phyloP scores from a whole-genome alignment of 2,797 vertebrate species.

The Enoplosus armatus region DNA sequence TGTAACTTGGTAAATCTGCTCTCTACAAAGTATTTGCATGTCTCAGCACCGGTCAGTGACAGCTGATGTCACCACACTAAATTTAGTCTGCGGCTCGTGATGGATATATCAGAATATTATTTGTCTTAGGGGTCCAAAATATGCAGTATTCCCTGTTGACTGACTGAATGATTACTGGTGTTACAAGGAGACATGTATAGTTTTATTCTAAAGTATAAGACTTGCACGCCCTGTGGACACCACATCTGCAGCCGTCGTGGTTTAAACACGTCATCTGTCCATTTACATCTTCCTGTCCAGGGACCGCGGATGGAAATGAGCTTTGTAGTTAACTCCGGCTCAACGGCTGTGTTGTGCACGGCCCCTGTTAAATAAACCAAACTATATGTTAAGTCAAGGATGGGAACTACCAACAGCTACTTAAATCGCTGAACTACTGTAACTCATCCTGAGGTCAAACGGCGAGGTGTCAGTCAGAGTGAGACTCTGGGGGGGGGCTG shows the following conservation, averaged over 20 bases:
- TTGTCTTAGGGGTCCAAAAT: constrained; percentile 28
- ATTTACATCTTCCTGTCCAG: too few species aligned
- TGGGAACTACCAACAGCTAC: background rate
- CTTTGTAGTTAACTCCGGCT: too few species aligned
- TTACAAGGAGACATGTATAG: background rate
- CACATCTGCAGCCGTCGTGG: background rate
- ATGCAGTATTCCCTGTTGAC: constrained; percentile 1
- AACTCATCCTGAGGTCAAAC: background rate
- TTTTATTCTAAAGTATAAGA: too few species aligned
- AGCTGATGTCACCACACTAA: constrained; percentile 61
- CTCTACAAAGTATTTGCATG: constrained; percentile 4
- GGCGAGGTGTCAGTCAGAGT: too few species aligned
- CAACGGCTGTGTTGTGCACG: too few species aligned
- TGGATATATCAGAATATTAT: constrained; percentile 11
- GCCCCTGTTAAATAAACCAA: too few species aligned
- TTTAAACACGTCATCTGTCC: background rate
- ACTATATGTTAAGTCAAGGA: background rate
- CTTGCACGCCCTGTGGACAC: background rate
- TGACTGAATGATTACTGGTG: background rate
- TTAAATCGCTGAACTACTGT: background rate
- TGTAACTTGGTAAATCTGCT: constrained; percentile 29
- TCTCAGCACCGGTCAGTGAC: constrained; percentile 42
- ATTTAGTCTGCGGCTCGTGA: constrained; percentile 28
- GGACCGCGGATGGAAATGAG: too few species aligned
- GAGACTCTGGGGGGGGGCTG: too few species aligned